A percentile compares a stretch with the other conserved stretches of the same genome.
These are phyloP conservation scores for Prunella himalayana DNA, from an alignment of 2,113 vertebrate species.

Conservation along the genomic window DNA sequence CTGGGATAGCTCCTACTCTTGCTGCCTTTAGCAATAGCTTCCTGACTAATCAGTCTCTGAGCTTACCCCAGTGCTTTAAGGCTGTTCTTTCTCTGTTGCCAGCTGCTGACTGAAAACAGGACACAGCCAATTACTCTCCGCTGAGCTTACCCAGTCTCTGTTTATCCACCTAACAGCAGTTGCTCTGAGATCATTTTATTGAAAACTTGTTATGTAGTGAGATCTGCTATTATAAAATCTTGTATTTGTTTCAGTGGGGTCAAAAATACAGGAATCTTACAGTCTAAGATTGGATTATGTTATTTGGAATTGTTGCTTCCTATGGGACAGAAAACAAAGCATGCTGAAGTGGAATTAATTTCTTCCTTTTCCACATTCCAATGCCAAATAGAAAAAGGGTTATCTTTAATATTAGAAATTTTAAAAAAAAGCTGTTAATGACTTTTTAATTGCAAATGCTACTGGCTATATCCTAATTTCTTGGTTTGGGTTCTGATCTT, in stretches of 20 bases:
- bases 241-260: conserved; percentile 9
- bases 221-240: conserved; percentile 12
- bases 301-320: neutral
- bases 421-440: neutral
- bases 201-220: conserved; percentile 40
- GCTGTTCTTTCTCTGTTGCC: conserved; percentile 67
- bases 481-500: neutral
- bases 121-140: conserved; percentile 81
- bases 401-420: neutral
- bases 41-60: conserved; percentile 75
- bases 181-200: conserved; percentile 46
- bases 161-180: conserved; percentile 75
- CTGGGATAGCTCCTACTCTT: conserved; percentile 26
- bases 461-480: neutral
- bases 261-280: neutral
- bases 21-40: conserved; percentile 64
- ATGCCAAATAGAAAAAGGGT: neutral
- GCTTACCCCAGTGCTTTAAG: conserved; percentile 71
- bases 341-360: neutral
- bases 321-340: neutral
- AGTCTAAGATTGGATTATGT: neutral
- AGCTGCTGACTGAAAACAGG: conserved; percentile 72
- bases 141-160: conserved; percentile 75
- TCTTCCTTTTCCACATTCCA: neutral
- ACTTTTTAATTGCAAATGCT: neutral